Percentiles rank a stretch among this genome's conserved stretches.
phyloP scores from a whole-genome alignment of 2,113 vertebrate genomes.

The Empidonax traillii region DNA sequence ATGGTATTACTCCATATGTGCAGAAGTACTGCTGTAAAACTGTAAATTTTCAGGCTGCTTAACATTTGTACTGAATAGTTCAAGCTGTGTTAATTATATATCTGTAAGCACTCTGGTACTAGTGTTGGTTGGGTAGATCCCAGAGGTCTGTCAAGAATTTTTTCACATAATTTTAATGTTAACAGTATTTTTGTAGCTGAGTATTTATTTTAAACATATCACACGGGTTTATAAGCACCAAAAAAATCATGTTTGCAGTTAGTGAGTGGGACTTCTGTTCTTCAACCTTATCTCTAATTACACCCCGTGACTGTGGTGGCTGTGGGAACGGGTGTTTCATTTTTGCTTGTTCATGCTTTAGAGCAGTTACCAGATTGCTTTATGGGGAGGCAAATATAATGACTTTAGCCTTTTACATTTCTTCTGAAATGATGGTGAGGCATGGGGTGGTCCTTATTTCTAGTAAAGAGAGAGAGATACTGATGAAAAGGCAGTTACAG shows the following conservation, averaged over 20 bases:
- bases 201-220: background rate
- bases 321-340: background rate
- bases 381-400: background rate
- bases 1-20: background rate
- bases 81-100: constrained; percentile 31
- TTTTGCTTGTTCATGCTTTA: background rate
- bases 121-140: background rate
- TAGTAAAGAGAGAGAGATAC: background rate
- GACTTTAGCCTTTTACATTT: background rate
- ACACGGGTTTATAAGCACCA: background rate
- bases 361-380: background rate
- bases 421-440: background rate
- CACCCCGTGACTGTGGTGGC: background rate
- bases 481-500: background rate
- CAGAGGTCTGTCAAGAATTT: background rate
- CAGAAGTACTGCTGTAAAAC: constrained; percentile 19
- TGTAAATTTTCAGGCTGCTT: constrained; percentile 7
- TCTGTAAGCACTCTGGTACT: background rate
- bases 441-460: background rate
- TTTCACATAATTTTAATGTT: constrained; percentile 6
- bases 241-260: background rate
- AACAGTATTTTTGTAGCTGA: background rate
- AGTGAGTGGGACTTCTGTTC: background rate
- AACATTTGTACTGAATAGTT: background rate
- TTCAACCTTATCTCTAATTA: constrained; percentile 2